Evolutionary conservation across 37 sponge, comb jelly and placozoan species (phyloP).

Genomic region (Crambe crambe): DNA sequence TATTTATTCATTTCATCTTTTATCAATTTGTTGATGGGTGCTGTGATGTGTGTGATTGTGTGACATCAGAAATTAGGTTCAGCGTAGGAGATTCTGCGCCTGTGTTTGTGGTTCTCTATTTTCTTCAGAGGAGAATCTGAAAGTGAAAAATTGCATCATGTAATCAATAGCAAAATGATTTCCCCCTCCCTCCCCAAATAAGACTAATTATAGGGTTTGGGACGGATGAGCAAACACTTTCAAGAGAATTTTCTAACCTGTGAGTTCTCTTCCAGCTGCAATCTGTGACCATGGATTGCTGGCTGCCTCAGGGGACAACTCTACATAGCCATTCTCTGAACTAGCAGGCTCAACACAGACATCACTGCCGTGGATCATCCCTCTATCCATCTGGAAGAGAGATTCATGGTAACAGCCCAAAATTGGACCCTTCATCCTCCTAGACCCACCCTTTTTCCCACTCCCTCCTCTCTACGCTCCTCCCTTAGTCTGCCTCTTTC

Average conservation of each 20-base stretch:
- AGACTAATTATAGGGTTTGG: too few species aligned
- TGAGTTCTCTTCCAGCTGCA: conserved; percentile 42
- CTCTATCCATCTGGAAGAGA: conserved; percentile 61
- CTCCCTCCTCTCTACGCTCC: background rate
- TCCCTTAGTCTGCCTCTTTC: background rate
- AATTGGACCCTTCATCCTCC: background rate
- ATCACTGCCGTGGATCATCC: conserved; percentile 65
- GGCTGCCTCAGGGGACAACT: conserved; percentile 72
- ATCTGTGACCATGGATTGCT: conserved; percentile 63
- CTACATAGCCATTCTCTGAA: conserved; percentile 73
- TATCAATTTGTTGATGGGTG: background rate
- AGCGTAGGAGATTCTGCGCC: conserved; percentile 22
- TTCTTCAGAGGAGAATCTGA: conserved; percentile 21
- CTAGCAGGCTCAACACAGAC: conserved; percentile 52
- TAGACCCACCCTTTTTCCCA: background rate
- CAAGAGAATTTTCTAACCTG: too few species aligned
- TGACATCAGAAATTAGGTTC: conserved; percentile 32
- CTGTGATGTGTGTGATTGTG: background rate
- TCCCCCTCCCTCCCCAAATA: background rate
- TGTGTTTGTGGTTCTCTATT: conserved; percentile 17
- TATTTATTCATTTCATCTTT: background rate
- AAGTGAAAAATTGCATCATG: background rate
- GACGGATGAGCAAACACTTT: too few species aligned
- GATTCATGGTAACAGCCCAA: background rate
- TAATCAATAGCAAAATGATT: too few species aligned